phyloP scores from a whole-genome alignment of 2,888 invertebrate species.

The Drosophila conformis region DNA sequence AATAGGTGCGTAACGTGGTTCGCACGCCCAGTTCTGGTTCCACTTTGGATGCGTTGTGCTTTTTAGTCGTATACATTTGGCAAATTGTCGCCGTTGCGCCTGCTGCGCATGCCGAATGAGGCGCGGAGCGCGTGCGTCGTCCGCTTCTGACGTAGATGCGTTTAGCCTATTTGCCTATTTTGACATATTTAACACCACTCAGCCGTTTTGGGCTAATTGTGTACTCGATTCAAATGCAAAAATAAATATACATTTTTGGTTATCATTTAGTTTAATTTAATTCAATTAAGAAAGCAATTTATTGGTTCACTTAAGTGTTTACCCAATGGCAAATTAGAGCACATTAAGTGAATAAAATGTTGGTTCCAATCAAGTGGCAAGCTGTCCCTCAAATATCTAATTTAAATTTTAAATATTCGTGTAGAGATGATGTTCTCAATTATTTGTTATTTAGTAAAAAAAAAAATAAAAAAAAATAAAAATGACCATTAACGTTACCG shows the following conservation, averaged over 20 bases:
- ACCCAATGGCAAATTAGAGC: background rate
- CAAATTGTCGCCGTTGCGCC: conserved; percentile 29
- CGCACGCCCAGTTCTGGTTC: conserved; percentile 57
- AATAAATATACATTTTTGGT: background rate
- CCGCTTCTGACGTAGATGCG: conserved; percentile 36
- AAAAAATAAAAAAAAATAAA: background rate
- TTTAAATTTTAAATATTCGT: background rate
- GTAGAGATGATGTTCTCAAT: fast-evolving
- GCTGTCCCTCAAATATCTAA: fast-evolving
- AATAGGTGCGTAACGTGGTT: conserved; percentile 46
- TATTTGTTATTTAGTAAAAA: background rate
- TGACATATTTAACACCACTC: conserved; percentile 40
- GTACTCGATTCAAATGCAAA: background rate
- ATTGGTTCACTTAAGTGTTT: background rate
- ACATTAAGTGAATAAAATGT: background rate
- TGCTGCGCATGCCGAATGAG: conserved; percentile 60
- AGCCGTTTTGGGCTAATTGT: background rate
- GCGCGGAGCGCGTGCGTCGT: conserved; percentile 61
- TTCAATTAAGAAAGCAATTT: background rate
- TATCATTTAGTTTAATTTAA: background rate
- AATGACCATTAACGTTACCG: background rate
- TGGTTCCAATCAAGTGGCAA: background rate
- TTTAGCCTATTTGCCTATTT: conserved; percentile 53
- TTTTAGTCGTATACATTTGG: conserved; percentile 51
- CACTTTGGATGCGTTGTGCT: conserved; percentile 2